Base-by-base conservation (phyloP, 2,797 vertebrate genomes). In the Helicolenus hilgendorfi region DNA sequence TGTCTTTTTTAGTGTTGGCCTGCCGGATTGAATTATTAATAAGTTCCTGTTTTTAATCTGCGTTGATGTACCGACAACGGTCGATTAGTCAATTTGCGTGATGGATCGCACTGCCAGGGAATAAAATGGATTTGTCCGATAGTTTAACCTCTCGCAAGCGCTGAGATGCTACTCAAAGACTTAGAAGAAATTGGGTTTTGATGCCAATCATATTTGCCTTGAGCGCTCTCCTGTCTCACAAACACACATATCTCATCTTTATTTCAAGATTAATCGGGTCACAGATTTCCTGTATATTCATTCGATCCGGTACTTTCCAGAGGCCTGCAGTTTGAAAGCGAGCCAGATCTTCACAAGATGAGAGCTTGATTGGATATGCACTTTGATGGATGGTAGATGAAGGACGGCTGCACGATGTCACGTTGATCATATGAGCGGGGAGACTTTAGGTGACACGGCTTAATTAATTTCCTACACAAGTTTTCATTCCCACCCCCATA, bases 11-110 rank as follows among this genome's bases (percentile, higher is more conserved):
- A 86, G 65, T 41, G 84, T 78, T 68, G 41, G 74, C 55, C 41
- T 75, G 56, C 75, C 76, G 74, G 81, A 71, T 86, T 95, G 81
- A 93, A 95, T 95, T 94, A 93, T 95, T 92, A 91, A 95, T 92
- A 85, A 56, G 59, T 80, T 90, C 87, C 86, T 76, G 75, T 92
- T 91, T 68, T 93, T 91, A 93, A 95, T 94, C 94, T 89, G 77
- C 9, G 27, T 65, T 56, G 83, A 94, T 72, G 67, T 83, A 78
- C 81, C 33, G 56, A 72, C 56, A 53, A 74, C 31, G 64, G 79
- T 89, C 81, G 79, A 94, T 95, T 83, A 76, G 77, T 89, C 87
- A 83, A 83, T 91, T 87, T 72, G 49, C 3, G 31, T 94, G 93
- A 96, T 92, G 80, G 87, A 95, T 94, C 67, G n/a, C 74, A 0